Percentiles rank a stretch among this genome's conserved stretches.
Evolutionary conservation across 2,888 invertebrate species (phyloP).

Genomic region (Vandiemenella viatica): DNA sequence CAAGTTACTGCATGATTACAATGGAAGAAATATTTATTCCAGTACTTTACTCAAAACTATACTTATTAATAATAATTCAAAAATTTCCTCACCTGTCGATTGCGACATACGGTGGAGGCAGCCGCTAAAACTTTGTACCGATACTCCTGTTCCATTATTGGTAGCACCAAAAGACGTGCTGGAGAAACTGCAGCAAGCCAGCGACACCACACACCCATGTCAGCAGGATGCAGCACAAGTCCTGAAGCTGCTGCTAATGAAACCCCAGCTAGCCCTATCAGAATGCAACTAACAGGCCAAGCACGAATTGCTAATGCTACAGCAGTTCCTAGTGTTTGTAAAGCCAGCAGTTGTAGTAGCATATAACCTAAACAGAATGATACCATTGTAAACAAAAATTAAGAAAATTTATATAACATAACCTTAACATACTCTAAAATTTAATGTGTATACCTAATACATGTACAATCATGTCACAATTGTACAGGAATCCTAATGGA

Average conservation of each 20-base stretch:
- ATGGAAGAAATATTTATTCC: too few relatives aligned
- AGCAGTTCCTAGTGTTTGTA: conserved; percentile 33
- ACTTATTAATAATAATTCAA: not conserved
- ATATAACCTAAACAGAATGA: too few relatives aligned
- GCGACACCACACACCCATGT: conserved; percentile 45
- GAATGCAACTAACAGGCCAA: conserved; percentile 41
- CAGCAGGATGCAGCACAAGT: conserved; percentile 49
- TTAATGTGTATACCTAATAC: too few relatives aligned
- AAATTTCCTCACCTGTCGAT: conserved; percentile 44
- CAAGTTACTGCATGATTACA: too few relatives aligned
- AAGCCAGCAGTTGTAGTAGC: conserved; percentile 35
- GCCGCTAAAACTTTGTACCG: conserved; percentile 44
- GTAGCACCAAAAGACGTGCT: conserved; percentile 54
- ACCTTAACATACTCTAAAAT: too few relatives aligned
- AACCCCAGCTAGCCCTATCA: conserved; percentile 44
- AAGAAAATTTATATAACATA: conserved; percentile 1
- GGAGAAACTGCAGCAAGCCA: conserved; percentile 59
- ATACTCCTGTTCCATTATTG: conserved; percentile 48
- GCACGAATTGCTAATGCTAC: conserved; percentile 50
- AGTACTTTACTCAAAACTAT: not conserved
- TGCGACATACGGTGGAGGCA: conserved; percentile 43
- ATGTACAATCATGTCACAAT: too few relatives aligned
- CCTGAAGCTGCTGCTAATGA: conserved; percentile 48
- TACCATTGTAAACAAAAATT: conserved; percentile 6
- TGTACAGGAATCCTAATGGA: too few relatives aligned